Evolutionary conservation across 1,140 invertebrate genomes (phyloP).

Genomic region (Drosophila ogumai): DNA sequence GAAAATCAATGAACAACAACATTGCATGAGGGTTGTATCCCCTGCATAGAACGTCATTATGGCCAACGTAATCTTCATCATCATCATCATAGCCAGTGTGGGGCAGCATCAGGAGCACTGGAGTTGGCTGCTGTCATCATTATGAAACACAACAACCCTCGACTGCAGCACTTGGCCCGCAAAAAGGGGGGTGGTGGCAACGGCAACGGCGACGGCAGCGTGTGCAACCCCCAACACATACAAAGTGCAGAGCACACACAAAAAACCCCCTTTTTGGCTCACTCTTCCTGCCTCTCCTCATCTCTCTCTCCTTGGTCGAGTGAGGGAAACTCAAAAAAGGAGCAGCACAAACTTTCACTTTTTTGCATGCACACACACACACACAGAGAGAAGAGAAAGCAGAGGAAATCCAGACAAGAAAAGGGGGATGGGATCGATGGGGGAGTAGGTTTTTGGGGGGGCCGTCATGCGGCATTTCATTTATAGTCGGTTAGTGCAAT

Average conservation of each 20-base stretch:
- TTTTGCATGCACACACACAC: conserved; percentile 57
- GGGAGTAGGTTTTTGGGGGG: conserved; percentile 17
- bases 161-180: conserved; percentile 57
- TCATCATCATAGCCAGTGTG: conserved; percentile 28
- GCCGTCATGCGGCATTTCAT: conserved; percentile 76
- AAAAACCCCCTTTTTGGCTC: conserved; percentile 18
- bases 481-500: conserved; percentile 72
- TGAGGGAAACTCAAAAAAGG: conserved; percentile 48
- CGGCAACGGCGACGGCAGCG: neutral
- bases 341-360: conserved; percentile 79
- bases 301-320: neutral
- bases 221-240: conserved; percentile 39
- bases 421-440: neutral
- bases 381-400: neutral
- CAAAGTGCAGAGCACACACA: conserved; percentile 62
- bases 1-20: conserved; percentile 74
- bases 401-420: conserved; percentile 11
- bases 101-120: conserved; percentile 62
- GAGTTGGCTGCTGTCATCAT: conserved; percentile 66
- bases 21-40: conserved; percentile 66
- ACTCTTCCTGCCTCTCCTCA: neutral
- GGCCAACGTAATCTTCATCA: conserved; percentile 19
- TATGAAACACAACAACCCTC: conserved; percentile 79
- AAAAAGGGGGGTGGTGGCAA: conserved; percentile 19
- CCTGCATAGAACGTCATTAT: conserved; percentile 57